Evolutionary conservation across 2,113 vertebrate genomes (phyloP), one percentile per base, ranked within the genome.

Genomic region (Podilymbus podiceps): DNA sequence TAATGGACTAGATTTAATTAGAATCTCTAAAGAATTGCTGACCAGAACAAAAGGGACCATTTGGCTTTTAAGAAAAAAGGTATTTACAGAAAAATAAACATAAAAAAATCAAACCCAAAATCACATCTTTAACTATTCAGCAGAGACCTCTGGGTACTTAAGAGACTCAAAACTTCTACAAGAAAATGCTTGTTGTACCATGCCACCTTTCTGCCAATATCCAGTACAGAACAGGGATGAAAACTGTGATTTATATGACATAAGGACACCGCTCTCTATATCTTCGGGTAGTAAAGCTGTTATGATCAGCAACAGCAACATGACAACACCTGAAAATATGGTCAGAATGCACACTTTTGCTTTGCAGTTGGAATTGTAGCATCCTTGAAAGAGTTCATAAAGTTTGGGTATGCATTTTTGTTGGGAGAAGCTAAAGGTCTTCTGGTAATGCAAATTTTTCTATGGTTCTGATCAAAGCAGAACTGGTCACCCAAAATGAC

Each of bases 1-100:
- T 55, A 91, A 95, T 93, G 69, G 69, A 33, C 64, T 89, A 68
- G 53, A 78, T 42, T 95, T 96, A 97, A 96, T 92, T 93, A 91
- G 38, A 92, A 85, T 91, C 62, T 87, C 86, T 55, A 85, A 93
- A 62, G 84, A 94, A 86, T 30, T 95, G 80, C 90, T 93, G 88
- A 91, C 52, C 73, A 93, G 53, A 85, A 91, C 35, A 89, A 85
- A 93, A 93, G n/a, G 12, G 14, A 82, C 22, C 3, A 47, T 40
- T 72, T 82, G 14, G 3, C 28, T 95, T 84, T 85, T 46, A 64
- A 82, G n/a, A 91, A 81, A 94, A 67, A 10, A 85, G 46, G 40
- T 86, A 89, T 85, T 94, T 88, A 78, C 18, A 75, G 56, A 84
- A 92, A 95, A 84, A 86, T 33, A 85, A 60, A 64, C 31, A 25